Conservation (phyloP, 30 jellyfish, hydroid and myxozoan species). For the Chrysaora quinquecirrha region DNA sequence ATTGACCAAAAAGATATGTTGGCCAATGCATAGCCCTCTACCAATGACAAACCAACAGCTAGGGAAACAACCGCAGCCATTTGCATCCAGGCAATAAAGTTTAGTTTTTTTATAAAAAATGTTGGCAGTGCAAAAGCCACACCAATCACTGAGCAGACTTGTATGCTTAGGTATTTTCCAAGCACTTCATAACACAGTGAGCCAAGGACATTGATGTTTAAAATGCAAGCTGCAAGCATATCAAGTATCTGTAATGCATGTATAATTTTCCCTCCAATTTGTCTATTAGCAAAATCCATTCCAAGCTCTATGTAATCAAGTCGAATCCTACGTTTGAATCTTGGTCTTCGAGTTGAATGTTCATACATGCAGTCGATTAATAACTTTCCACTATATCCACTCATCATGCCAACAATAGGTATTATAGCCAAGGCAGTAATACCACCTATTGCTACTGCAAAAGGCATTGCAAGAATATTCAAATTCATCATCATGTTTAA, state of each 20-base stretch:
- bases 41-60: constrained; percentile 66
- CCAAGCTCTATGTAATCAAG: constrained; percentile 81
- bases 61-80: constrained; percentile 72
- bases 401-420: constrained; percentile 56
- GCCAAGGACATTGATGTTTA: constrained; percentile 88
- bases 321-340: constrained; percentile 51
- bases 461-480: constrained; percentile 86
- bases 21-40: constrained; percentile 77
- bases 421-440: constrained; percentile 53
- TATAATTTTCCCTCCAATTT: constrained; percentile 62
- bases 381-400: constrained; percentile 78
- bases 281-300: constrained; percentile 68
- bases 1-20: constrained; percentile 55
- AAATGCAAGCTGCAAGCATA: constrained; percentile 80
- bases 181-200: constrained; percentile 74
- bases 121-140: constrained; percentile 89
- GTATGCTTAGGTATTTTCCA: constrained; percentile 43
- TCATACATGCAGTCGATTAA: constrained; percentile 83
- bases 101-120: constrained; percentile 72
- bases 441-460: constrained; percentile 83
- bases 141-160: constrained; percentile 87
- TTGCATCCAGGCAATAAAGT: constrained; percentile 92
- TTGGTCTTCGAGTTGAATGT: constrained; percentile 52
- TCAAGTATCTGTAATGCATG: constrained; percentile 67
- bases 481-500: constrained; percentile 74